Base-by-base conservation (phyloP, 2,113 vertebrate species). In the Pelecanus crispus region DNA sequence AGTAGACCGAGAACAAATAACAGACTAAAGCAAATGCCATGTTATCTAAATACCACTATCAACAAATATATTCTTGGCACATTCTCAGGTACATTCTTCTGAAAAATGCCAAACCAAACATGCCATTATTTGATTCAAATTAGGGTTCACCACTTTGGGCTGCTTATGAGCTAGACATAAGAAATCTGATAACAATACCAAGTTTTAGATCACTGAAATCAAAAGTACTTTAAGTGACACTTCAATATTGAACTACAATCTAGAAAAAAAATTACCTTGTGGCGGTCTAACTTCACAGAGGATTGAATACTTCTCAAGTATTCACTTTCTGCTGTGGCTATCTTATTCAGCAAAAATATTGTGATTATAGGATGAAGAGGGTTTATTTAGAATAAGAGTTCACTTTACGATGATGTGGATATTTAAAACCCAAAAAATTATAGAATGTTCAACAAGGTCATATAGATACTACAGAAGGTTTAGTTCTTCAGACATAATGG, bases 361-460 rank as follows among this genome's bases (percentile, higher is more conserved):
- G 16, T 58, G 21, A 71, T 40, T 52, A 19, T 25, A 38, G 2
- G 31, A 11, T 49, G 29, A 67, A 50, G 40, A 13, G 9, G 9
- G 7, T 26, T 93, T 90, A 19, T 63, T 67, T n/a, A 47, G 18
- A 83, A 36, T 12, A 55, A 25, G 6, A 21, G 11, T 31, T 61
- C 11, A 28, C 21, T 53, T 45, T 20, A 28, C 4, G 13, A 26
- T 52, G 32, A 52, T 16, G 9, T 59, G 17, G 8, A 29, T 68
- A 67, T 63, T 74, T 42, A 38, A 52, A 74, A 52, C 12, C 0
- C 1, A 32, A 50, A 61, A 47, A 28, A 32, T 3, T 4, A 14
- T 0, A 14, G 7, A 82, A 55, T 11, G 4, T 17, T 49, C 24
- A 71, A 22, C 6, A n/a, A n/a, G 8, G 11, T n/a, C 1, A 1